These are phyloP conservation scores for Chloroceryle amazona DNA, from an alignment of 2,797 vertebrate species.

Conservation along the genomic window DNA sequence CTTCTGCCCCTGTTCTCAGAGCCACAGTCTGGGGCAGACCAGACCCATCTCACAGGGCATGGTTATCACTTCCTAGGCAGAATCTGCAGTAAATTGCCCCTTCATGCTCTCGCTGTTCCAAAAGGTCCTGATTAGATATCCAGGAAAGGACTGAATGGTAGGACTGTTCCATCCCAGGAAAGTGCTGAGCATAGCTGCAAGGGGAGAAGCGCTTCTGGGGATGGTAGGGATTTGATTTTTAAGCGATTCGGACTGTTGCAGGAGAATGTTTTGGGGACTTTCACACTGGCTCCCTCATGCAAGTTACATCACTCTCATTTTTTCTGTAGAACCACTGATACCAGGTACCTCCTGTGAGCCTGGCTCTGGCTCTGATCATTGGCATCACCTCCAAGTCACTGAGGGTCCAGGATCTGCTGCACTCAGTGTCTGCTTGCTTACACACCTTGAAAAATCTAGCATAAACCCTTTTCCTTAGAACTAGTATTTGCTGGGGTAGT, in stretches of 20 bases:
- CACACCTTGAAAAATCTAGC: background rate
- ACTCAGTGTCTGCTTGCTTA: background rate
- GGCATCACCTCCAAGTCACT: background rate
- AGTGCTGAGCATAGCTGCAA: background rate
- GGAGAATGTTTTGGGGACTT: background rate
- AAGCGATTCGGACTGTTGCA: background rate
- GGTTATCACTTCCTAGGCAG: background rate
- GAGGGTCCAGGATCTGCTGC: background rate
- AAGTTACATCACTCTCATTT: background rate
- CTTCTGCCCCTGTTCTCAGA: background rate
- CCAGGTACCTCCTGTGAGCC: background rate
- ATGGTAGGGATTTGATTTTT: background rate
- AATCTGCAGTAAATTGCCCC: background rate
- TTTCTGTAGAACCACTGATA: background rate
- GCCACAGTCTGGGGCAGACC: background rate
- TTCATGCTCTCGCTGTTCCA: background rate
- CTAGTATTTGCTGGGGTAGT: background rate
- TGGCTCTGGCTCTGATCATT: background rate
- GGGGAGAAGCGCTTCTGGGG: background rate
- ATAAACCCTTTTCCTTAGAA: background rate
- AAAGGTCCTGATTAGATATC: background rate
- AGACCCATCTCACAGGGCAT: background rate
- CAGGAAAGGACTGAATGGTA: background rate
- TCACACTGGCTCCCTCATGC: background rate
- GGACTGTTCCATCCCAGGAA: background rate